A percentile compares a stretch with the other conserved stretches of the same genome.
These are phyloP conservation scores for Scortum barcoo DNA, from an alignment of 2,113 vertebrate genomes.

Conservation along the genomic window DNA sequence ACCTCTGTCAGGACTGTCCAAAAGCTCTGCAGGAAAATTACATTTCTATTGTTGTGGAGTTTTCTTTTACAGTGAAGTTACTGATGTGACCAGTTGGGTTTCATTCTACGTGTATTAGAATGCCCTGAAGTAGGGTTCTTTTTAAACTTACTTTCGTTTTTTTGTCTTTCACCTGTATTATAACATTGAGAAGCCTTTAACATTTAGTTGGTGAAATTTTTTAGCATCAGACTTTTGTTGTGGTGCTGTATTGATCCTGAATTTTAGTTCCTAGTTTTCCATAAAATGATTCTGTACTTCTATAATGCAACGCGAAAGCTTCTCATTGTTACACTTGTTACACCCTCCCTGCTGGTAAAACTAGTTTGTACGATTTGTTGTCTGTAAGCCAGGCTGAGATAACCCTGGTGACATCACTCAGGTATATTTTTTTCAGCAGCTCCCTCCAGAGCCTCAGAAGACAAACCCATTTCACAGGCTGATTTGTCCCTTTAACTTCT, in stretches of 20 bases:
- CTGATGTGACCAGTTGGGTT: not conserved
- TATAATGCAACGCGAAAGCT: too few species aligned
- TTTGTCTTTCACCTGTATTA: not conserved
- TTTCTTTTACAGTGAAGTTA: not conserved
- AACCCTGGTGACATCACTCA: not conserved
- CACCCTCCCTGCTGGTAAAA: too few species aligned
- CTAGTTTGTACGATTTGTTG: not conserved
- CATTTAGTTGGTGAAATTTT: not conserved
- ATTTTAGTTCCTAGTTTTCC: not conserved
- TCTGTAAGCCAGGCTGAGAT: not conserved
- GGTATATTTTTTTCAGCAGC: not conserved
- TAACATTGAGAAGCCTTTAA: too few species aligned
- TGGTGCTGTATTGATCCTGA: not conserved
- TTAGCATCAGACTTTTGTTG: not conserved
- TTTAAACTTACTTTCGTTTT: too few species aligned
- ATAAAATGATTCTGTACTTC: not conserved
- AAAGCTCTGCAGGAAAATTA: constrained; percentile 23
- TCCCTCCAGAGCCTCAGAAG: not conserved
- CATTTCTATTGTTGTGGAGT: not conserved
- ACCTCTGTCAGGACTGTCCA: constrained; percentile 9
- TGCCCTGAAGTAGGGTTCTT: not conserved
- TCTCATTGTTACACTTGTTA: too few species aligned
- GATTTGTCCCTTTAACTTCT: not conserved
- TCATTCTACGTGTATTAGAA: not conserved
- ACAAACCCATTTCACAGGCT: not conserved